A percentile compares a stretch with the other conserved stretches of the same genome.
Conservation (phyloP, 2,113 vertebrate genomes). For the Castor canadensis region DNA sequence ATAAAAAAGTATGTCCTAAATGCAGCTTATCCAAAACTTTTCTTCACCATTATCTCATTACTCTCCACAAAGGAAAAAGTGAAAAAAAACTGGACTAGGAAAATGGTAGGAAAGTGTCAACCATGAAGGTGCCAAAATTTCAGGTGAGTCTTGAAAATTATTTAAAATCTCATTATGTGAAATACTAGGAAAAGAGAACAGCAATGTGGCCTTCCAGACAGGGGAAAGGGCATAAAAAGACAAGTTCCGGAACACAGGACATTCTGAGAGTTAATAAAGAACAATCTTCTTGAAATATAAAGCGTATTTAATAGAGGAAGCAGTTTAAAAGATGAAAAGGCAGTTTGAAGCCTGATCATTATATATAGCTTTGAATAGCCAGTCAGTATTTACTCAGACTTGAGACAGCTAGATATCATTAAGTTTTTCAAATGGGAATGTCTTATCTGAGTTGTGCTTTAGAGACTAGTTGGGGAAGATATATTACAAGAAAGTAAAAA, state of each 20-base stretch:
- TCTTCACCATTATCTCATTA: conserved; percentile 24
- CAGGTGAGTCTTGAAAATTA: conserved; percentile 26
- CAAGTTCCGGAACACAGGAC: not conserved
- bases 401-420: conserved; percentile 14
- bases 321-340: not conserved
- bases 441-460: not conserved
- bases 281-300: conserved; percentile 33
- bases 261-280: conserved; percentile 1
- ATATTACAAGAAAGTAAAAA: conserved; percentile 51
- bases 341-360: not conserved
- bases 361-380: not conserved
- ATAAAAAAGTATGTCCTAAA: conserved; percentile 16
- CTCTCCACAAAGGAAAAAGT: not conserved
- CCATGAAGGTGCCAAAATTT: not conserved
- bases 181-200: conserved; percentile 25
- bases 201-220: not conserved
- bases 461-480: not conserved
- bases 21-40: not conserved
- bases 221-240: not conserved
- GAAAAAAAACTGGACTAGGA: not conserved
- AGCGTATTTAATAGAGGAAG: conserved; percentile 39
- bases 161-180: conserved; percentile 44
- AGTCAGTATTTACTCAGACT: conserved; percentile 17
- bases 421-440: conserved; percentile 17
- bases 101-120: not conserved